These are phyloP conservation scores for Megalopta genalis DNA, from an alignment of 1,140 invertebrate genomes.

Conservation along the genomic window DNA sequence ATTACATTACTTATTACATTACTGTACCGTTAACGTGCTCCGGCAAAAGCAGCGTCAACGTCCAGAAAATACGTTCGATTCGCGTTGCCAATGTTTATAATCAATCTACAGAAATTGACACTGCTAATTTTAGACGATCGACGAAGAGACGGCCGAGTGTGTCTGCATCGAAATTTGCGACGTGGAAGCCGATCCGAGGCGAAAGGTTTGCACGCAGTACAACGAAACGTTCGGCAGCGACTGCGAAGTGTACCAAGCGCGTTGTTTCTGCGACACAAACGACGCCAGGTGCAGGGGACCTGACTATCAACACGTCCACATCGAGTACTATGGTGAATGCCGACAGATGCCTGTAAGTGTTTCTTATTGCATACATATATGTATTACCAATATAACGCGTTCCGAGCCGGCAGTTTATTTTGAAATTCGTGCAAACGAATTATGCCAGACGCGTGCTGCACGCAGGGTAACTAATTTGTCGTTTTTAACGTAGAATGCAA, in stretches of 20 bases:
- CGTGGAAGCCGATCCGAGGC: constrained; percentile 87
- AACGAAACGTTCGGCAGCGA: constrained; percentile 96
- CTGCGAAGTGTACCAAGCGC: constrained; percentile 94
- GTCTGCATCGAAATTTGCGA: constrained; percentile 92
- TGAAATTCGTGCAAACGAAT: background rate
- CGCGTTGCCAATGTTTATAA: background rate
- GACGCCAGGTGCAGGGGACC: constrained; percentile 86
- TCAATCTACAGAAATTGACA: background rate
- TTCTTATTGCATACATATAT: background rate
- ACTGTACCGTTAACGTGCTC: no score
- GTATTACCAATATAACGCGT: background rate
- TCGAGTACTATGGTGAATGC: constrained; percentile 95
- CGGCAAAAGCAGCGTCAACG: no score
- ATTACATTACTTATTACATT: no score
- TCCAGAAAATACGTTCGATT: no score
- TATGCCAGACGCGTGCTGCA: background rate
- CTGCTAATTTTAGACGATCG: constrained; percentile 73
- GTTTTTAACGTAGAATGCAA: no score
- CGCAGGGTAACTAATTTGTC: no score
- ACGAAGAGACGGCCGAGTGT: constrained; percentile 88
- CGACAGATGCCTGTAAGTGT: constrained; percentile 86
- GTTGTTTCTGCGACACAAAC: constrained; percentile 91
- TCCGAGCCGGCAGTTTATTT: background rate
- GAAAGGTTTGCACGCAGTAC: constrained; percentile 94
- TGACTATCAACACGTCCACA: constrained; percentile 92